Evolutionary conservation across 2,888 invertebrate genomes (phyloP), one percentile per base, ranked within the genome.

Genomic region (Standfussiana lucernea): DNA sequence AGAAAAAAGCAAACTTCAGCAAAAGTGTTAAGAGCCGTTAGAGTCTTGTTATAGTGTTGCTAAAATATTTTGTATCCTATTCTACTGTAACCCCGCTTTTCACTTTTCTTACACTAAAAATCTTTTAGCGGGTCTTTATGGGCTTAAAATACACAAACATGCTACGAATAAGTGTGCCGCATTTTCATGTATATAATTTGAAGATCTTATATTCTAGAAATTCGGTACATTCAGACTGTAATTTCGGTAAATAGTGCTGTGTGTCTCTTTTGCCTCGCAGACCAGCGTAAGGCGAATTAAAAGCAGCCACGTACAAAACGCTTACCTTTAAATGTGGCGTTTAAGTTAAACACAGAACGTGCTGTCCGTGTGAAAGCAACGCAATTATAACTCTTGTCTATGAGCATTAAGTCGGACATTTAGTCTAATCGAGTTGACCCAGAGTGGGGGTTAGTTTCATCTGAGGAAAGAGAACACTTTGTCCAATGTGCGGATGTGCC

Each of bases 351-450:
- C n/a, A 32, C 53, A 67, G 62, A 40, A 59, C 53, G 75, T 62
- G 71, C 32, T 64, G 24, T 35, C 53, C 40, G 56, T 45, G 53
- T 69, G 35, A 68, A 64, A 66, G 56, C 70, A 47, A 40, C 32
- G 65, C 45, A 79, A 82, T 84, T 65, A 62, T 78, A 78, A 79
- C 74, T 82, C 50, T 32, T 75, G 47, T 69, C 40, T 56, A 32
- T 42, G 62, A 45, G 40, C 45, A 53, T 78, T 75, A 85, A 65
- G 67, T 65, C 37, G 32, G 68, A 56, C 32, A 72, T 82, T 82
- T 45, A 82, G 65, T 75, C 68, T 79, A 82, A 84, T 78, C 74
- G 74, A 65, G 67, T 82, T 70, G 65, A 72, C 61, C 50, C 68
- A 62, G 68, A 62, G 68, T 70, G 66, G 42, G 37, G 37, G n/a